A percentile compares a stretch with the other conserved stretches of the same genome.
Evolutionary conservation across 2,888 invertebrate genomes (phyloP).

Genomic region (Zaprionus lineosus): DNA sequence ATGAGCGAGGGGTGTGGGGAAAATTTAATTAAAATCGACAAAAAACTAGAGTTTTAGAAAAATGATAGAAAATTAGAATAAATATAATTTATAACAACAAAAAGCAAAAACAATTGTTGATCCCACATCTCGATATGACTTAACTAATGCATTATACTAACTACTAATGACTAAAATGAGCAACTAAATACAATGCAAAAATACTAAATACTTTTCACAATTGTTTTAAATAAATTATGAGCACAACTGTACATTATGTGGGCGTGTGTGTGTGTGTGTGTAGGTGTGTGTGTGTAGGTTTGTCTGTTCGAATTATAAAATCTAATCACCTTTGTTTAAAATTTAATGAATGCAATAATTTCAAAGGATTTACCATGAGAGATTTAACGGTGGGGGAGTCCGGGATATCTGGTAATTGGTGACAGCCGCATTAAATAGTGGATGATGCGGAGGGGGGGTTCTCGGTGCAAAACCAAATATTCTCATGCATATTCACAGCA

Average conservation of each 20-base stretch:
- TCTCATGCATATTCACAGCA: conserved; percentile 20
- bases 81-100: conserved; percentile 37
- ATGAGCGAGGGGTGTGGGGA: not conserved
- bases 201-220: conserved; percentile 55
- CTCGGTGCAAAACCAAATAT: conserved; percentile 54
- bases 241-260: conserved; percentile 56
- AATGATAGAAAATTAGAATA: conserved; percentile 43
- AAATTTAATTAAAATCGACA: conserved; percentile 67
- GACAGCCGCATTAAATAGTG: conserved; percentile 34
- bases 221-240: conserved; percentile 73
- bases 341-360: conserved; percentile 78
- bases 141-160: conserved; percentile 51
- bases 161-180: conserved; percentile 60
- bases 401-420: conserved; percentile 51
- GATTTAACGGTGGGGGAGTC: not conserved
- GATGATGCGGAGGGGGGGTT: no score
- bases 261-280: conserved; percentile 8
- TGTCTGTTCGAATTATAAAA: conserved; percentile 63
- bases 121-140: conserved; percentile 57
- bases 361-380: conserved; percentile 66
- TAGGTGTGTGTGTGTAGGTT: conserved; percentile 19
- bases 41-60: conserved; percentile 41
- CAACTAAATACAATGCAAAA: conserved; percentile 39
- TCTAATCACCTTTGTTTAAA: conserved; percentile 80
- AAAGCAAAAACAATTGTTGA: conserved; percentile 47